Percentiles rank a stretch among this genome's conserved stretches.
Conservation (phyloP, 2,888 invertebrate genomes). For the Drosophila quasianomalipes region DNA sequence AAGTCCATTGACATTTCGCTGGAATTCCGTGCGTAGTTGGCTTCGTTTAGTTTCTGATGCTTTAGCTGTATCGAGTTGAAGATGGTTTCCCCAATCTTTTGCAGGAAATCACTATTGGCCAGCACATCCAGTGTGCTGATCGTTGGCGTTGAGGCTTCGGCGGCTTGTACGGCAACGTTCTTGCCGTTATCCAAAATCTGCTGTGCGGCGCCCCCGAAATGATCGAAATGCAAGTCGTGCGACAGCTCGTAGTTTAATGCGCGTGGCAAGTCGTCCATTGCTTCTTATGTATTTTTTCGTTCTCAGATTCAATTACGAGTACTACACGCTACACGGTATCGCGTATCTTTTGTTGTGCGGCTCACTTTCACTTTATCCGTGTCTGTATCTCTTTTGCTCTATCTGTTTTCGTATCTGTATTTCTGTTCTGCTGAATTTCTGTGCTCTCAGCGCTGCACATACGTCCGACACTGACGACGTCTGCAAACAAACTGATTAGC, state of each 20-base stretch:
- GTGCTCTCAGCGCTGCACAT: conserved; percentile 34
- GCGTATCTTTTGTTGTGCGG: conserved; percentile 43
- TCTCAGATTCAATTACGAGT: conserved; percentile 36
- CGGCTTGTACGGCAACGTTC: conserved; percentile 35
- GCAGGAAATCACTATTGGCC: conserved; percentile 78
- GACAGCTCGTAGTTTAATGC: conserved; percentile 83
- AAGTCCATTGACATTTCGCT: conserved; percentile 67
- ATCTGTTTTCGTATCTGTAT: conserved; percentile 15
- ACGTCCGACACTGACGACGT: conserved; percentile 58
- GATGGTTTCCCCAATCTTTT: conserved; percentile 82
- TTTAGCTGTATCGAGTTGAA: conserved; percentile 81
- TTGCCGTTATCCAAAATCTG: conserved; percentile 77
- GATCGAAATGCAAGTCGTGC: conserved; percentile 83
- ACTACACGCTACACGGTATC: conserved; percentile 14
- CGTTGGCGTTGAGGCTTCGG: conserved; percentile 76
- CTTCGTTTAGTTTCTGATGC: conserved; percentile 59
- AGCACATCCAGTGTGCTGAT: conserved; percentile 67
- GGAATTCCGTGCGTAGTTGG: conserved; percentile 40
- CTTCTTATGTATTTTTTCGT: conserved; percentile 38
- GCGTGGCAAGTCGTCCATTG: conserved; percentile 81
- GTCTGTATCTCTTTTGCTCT: conserved; percentile 35
- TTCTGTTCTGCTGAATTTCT: conserved; percentile 34
- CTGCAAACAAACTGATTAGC: conserved; percentile 76
- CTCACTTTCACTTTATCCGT: conserved; percentile 70
- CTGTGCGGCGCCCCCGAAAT: conserved; percentile 75